Evolutionary conservation across 1,140 invertebrate genomes (phyloP), one percentile per base, ranked within the genome.

Genomic region (Leucophenga varia): DNA sequence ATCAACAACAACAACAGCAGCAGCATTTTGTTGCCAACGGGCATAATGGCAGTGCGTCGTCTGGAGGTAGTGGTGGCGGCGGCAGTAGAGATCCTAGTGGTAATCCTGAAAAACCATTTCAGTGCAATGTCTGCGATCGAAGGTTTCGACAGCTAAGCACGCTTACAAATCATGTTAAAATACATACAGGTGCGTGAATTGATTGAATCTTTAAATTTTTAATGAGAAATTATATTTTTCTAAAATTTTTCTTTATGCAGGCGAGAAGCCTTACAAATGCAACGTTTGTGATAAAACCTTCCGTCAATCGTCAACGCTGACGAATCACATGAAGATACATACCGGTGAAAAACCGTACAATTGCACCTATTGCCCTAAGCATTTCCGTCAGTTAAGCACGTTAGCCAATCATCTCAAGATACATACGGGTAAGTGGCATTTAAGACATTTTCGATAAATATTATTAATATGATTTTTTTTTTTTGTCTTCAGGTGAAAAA

Each of bases 331-430:
- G 50, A 75, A 75, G 54, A 72, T 75, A 41, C 72, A 75, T 54
- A 75, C 72, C 20, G 73, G 72, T n/a, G 72, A 75, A 54, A 75
- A 74, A 52, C 72, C 72, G 16, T 75, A 72, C 38, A 75, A 68
- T 49, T 75, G 73, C 60, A 68, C 63, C 53, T 71, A 60, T 36
- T 75, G 73, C 59, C 70, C 63, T 50, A 74, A 74, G 58, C 57
- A 74, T 61, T 74, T 74, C 52, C 68, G 72, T 47, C 72, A 74
- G 59, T 50, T 71, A 44, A 75, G 70, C 57, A 73, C 72, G 12
- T 47, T 75, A 48, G 69, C 72, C 41, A 75, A 75, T 57, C 73
- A 75, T 37, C 56, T 75, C 18, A 75, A 75, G 58, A 73, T 75
- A 39, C 72, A 75, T 49, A 75, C 73, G 45, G 73, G 72, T 67